Conservation (phyloP, 2,888 invertebrate species). For the Phorcus lineatus region DNA sequence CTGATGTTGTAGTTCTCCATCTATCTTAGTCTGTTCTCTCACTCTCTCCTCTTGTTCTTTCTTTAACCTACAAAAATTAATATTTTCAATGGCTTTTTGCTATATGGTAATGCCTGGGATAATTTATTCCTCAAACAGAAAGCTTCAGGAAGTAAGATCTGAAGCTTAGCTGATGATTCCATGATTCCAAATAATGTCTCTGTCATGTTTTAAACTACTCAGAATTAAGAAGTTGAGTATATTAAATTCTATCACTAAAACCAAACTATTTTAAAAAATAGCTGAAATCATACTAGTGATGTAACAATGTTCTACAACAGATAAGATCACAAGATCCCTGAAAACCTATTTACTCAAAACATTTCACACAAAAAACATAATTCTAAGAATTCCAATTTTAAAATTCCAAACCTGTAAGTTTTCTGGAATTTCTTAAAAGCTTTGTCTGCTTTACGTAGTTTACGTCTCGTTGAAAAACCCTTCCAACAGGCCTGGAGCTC, state of each 20-base stretch:
- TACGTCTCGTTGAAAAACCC: constrained; percentile 66
- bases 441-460: constrained; percentile 64
- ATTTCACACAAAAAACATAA: background rate
- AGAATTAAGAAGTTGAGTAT: no score
- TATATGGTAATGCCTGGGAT: no score
- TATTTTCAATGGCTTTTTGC: no score
- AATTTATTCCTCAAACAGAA: no score
- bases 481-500: constrained; percentile 73
- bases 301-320: background rate
- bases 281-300: no score
- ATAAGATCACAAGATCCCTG: background rate
- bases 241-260: no score
- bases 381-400: background rate
- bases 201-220: background rate
- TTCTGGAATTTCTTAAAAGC: constrained; percentile 71
- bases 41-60: constrained; percentile 52
- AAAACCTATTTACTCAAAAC: no score
- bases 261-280: no score
- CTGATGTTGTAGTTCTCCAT: constrained; percentile 65
- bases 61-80: constrained; percentile 38
- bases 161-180: no score
- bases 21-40: constrained; percentile 52
- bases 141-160: no score
- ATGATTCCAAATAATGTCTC: background rate
- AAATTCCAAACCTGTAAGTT: constrained; percentile 65